These are phyloP conservation scores for Siniperca obscura DNA, from an alignment of 2,797 vertebrate genomes.

Conservation along the genomic window DNA sequence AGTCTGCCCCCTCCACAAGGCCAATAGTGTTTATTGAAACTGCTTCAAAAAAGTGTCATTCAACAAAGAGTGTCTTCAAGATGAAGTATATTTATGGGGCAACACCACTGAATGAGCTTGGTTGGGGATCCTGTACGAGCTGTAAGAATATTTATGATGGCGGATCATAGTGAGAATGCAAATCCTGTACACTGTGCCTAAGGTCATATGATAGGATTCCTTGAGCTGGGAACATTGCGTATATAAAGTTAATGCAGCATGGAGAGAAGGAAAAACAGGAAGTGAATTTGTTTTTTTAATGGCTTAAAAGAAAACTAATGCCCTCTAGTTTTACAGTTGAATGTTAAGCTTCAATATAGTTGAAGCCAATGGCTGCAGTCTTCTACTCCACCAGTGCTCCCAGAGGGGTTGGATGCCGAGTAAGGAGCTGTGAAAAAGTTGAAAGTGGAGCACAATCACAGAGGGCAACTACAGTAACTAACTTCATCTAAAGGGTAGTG, in stretches of 20 bases:
- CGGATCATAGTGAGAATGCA: conserved; percentile 49
- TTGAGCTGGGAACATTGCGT: conserved; percentile 37
- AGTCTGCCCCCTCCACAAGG: conserved; percentile 56
- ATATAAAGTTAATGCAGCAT: conserved; percentile 63
- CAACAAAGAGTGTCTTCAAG: conserved; percentile 28
- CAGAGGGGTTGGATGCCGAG: conserved; percentile 23
- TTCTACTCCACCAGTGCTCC: conserved; percentile 19
- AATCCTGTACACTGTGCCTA: conserved; percentile 30
- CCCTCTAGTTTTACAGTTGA: conserved; percentile 38
- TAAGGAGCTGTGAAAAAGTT: conserved; percentile 28
- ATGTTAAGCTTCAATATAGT: conserved; percentile 48
- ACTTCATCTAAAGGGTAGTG: conserved; percentile 33
- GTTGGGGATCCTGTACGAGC: conserved; percentile 21
- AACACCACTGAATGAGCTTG: conserved; percentile 15
- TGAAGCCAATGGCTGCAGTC: conserved; percentile 27
- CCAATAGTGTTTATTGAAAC: conserved; percentile 48
- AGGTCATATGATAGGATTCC: conserved; percentile 40
- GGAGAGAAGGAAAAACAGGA: conserved; percentile 32
- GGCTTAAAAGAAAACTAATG: conserved; percentile 46
- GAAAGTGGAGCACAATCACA: background rate
- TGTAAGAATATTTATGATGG: conserved; percentile 57
- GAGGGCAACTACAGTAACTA: conserved; percentile 26
- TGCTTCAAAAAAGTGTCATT: conserved; percentile 24
- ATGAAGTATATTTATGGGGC: conserved; percentile 42
- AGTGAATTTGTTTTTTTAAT: conserved; percentile 54